A percentile compares a stretch with the other conserved stretches of the same genome.
Evolutionary conservation across 2,888 invertebrate species (phyloP).

Genomic region (Caenorhabditis drosophilae): DNA sequence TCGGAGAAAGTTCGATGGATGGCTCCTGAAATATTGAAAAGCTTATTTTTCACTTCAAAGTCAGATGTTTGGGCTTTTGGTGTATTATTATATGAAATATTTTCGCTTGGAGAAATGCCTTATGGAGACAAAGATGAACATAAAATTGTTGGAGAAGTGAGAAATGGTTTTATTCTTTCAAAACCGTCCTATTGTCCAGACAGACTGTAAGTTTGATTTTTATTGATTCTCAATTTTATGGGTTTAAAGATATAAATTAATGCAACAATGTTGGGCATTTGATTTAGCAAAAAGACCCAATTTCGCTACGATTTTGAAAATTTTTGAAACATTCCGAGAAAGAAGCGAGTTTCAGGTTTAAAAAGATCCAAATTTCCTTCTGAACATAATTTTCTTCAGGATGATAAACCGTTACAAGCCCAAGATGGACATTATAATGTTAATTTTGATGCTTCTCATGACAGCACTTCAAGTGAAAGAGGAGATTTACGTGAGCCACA

Average conservation of each 20-base stretch:
- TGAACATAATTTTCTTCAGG: conserved; percentile 14
- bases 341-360: conserved; percentile 50
- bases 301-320: conserved; percentile 41
- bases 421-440: conserved; percentile 38
- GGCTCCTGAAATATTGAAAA: conserved; percentile 93
- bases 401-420: conserved; percentile 30
- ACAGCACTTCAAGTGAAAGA: conserved; percentile 30
- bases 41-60: conserved; percentile 93
- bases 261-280: conserved; percentile 47
- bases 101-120: conserved; percentile 93
- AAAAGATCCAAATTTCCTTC: background rate
- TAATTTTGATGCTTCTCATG: conserved; percentile 40
- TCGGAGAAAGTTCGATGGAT: conserved; percentile 79
- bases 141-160: conserved; percentile 11
- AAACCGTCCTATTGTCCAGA: conserved; percentile 82
- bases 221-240: conserved; percentile 41
- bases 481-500: conserved; percentile 17
- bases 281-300: conserved; percentile 49
- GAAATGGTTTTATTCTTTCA: conserved; percentile 78
- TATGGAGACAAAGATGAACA: conserved; percentile 87
- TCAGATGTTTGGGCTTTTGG: conserved; percentile 85
- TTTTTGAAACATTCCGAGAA: conserved; percentile 57
- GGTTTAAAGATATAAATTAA: conserved; percentile 49
- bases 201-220: conserved; percentile 70
- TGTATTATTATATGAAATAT: conserved; percentile 91